Evolutionary conservation across 2,888 invertebrate genomes (phyloP), one percentile per base, ranked within the genome.

Genomic region (Coecobrya sp.): DNA sequence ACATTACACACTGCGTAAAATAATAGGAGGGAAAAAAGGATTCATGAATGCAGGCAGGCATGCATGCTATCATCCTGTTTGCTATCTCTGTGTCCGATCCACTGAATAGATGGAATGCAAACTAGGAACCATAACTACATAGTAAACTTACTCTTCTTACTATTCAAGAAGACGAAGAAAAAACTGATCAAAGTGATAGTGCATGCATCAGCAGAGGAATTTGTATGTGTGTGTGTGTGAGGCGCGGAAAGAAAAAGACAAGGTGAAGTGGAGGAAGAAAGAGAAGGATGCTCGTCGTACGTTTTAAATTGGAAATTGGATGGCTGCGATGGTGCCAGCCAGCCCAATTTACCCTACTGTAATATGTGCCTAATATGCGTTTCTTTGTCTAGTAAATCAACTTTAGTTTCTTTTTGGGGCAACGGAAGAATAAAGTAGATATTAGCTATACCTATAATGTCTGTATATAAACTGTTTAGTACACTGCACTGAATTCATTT

Each of bases 41-140:
- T n/a, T 16, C 27, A 30, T 81, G 70, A 49, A 27, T 68, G 68
- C 49, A 86, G 19, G 52, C 10, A 59, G 19, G 82, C 10, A n/a
- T 59, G 22, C n/a, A 86, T 16, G 22, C 73, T 65, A 36, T 55
- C 42, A 59, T 82, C 3, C 52, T 59, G 30, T 16, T 27, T 27
- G 22, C 76, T 89, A 90, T 90, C 90, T 90, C 49, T 30, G 11
- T 90, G 90, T 90, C 90, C 90, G 90, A 90, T 90, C 90, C 90
- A 90, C 55, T 90, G 90, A 90, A 90, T 90, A 90, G 90, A 85
- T 85, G 90, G 85, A 90, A 90, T 90, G 90, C 85, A 90, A 85
- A 73, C 73, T 59, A n/a, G n/a, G n/a, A n/a, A 84, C 19, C 27
- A 81, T 49, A 22, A 22, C 76, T 76, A 49, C 76, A 16, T 49